Conservation (phyloP, 2,888 invertebrate genomes). For the Xylophagus ater region DNA sequence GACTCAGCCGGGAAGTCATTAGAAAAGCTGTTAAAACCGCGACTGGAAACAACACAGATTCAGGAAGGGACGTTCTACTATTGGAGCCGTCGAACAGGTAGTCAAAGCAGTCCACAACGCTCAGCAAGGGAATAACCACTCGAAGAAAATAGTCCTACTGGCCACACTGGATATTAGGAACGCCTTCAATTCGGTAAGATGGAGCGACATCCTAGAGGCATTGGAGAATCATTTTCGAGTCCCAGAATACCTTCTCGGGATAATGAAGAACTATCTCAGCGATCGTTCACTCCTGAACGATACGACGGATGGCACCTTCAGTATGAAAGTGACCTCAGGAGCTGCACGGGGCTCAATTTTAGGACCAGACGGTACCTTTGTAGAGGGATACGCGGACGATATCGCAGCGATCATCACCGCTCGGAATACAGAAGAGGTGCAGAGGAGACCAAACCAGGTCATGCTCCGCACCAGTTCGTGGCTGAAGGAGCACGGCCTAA, state of each 20-base stretch:
- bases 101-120: background rate
- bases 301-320: background rate
- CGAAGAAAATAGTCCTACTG: background rate
- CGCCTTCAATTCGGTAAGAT: conserved; percentile 6
- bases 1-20: background rate
- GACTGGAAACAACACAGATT: background rate
- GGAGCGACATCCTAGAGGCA: background rate
- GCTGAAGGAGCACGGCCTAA: conserved; percentile 4
- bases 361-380: background rate
- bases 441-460: conserved; percentile 3
- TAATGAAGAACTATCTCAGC: background rate
- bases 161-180: conserved; percentile 1
- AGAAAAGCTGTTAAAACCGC: conserved; percentile 3
- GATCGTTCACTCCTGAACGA: conserved; percentile 1
- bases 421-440: background rate
- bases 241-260: conserved; percentile 1
- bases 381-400: background rate
- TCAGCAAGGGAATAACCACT: background rate
- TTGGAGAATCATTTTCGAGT: background rate
- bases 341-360: background rate
- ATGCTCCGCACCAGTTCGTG: background rate
- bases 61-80: conserved; percentile 2
- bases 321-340: too few relatives aligned
- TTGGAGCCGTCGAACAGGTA: conserved; percentile 1
- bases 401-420: conserved; percentile 1